These are phyloP conservation scores for Platyrinchus mystaceus DNA, from an alignment of 2,797 vertebrate genomes.

Conservation along the genomic window DNA sequence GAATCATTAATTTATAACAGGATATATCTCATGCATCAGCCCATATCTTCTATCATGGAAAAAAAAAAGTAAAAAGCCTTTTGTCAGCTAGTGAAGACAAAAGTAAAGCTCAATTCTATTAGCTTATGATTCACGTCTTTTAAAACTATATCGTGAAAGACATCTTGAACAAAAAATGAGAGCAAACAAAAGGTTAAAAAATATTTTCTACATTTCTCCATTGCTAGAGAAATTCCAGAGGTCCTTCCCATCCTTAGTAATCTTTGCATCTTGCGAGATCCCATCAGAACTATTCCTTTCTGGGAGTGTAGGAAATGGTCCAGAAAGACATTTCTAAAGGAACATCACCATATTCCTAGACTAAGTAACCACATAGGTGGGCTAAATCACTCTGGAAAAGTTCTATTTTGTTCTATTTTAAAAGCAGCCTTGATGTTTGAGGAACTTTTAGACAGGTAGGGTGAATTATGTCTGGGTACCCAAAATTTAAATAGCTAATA, in stretches of 20 bases:
- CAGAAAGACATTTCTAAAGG: background rate
- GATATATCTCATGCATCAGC: background rate
- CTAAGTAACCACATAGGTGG: background rate
- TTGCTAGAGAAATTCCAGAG: background rate
- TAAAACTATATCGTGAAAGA: background rate
- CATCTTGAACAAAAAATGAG: background rate
- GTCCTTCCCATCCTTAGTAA: background rate
- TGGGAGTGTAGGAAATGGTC: fast-evolving
- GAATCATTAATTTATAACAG: background rate
- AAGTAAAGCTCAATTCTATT: background rate
- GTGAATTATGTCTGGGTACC: background rate
- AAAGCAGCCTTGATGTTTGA: background rate
- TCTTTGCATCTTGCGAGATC: background rate
- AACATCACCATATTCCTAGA: background rate
- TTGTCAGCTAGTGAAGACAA: background rate
- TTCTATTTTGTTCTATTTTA: background rate
- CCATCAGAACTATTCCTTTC: background rate
- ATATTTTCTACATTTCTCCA: background rate
- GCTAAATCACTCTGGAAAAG: background rate
- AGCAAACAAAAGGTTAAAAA: background rate
- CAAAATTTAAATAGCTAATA: background rate
- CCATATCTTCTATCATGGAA: background rate
- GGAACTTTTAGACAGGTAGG: background rate
- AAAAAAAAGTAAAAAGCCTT: background rate
- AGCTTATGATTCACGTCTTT: background rate